These are phyloP conservation scores for Acrobasis consociella DNA, from an alignment of 2,888 invertebrate genomes.

Conservation along the genomic window DNA sequence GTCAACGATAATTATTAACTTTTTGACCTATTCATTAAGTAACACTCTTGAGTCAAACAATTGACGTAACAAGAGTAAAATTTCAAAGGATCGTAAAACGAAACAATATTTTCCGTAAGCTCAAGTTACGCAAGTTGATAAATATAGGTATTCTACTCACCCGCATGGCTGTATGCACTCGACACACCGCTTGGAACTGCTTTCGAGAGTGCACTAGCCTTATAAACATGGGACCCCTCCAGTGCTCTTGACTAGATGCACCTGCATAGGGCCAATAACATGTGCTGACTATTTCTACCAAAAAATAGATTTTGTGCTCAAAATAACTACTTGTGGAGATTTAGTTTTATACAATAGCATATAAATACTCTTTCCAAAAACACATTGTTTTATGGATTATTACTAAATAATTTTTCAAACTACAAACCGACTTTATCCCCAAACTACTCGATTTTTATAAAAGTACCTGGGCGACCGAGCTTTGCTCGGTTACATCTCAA, in stretches of 20 bases:
- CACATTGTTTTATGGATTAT: too few relatives aligned
- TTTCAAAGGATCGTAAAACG: not conserved
- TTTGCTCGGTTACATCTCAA: too few relatives aligned
- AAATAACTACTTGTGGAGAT: too few relatives aligned
- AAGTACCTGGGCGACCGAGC: too few relatives aligned
- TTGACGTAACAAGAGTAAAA: not conserved
- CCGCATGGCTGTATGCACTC: slow-evolving; percentile 51
- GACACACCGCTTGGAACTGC: slow-evolving; percentile 44
- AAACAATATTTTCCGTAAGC: not conserved
- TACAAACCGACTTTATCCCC: too few relatives aligned
- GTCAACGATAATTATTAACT: not conserved
- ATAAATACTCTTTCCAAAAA: too few relatives aligned
- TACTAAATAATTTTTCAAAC: too few relatives aligned
- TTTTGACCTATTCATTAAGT: not conserved
- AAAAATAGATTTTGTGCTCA: too few relatives aligned
- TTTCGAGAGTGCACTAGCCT: slow-evolving; percentile 45
- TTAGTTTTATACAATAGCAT: too few relatives aligned
- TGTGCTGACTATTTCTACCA: not conserved
- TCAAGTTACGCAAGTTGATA: not conserved
- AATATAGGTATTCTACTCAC: slow-evolving; percentile 41
- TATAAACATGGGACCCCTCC: slow-evolving; percentile 72
- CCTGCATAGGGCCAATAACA: slow-evolving; percentile 22
- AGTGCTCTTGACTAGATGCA: slow-evolving; percentile 43
- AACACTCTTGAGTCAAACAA: not conserved
- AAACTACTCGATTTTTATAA: too few relatives aligned